These are phyloP conservation scores for Pithys albifrons DNA, from an alignment of 2,113 vertebrate species.

Conservation along the genomic window DNA sequence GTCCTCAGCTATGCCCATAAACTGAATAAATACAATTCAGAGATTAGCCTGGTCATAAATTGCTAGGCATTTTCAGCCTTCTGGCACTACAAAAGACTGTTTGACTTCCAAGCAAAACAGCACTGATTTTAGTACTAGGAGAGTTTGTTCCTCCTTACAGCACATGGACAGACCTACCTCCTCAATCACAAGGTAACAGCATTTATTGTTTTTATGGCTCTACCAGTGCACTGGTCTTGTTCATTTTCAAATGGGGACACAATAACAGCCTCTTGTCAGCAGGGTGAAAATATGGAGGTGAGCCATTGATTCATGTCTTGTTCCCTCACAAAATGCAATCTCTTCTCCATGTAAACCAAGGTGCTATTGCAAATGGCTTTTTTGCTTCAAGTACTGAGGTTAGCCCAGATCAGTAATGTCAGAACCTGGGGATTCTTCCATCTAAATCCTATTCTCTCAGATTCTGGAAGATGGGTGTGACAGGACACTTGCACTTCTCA, in stretches of 20 bases:
- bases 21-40: slow-evolving; percentile 10
- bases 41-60: background rate
- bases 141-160: background rate
- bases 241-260: background rate
- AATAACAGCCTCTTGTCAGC: background rate
- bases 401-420: background rate
- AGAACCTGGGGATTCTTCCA: background rate
- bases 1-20: background rate
- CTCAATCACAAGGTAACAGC: background rate
- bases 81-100: background rate
- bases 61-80: background rate
- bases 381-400: background rate
- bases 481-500: slow-evolving; percentile 4
- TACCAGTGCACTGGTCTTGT: background rate
- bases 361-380: background rate
- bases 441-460: background rate
- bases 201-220: background rate
- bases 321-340: background rate
- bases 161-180: background rate
- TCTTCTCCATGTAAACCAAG: background rate
- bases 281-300: background rate
- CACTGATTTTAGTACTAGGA: background rate
- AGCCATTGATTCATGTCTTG: background rate
- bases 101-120: background rate
- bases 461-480: background rate